phyloP scores from a whole-genome alignment of 2,797 vertebrate species.

The Epinephelus coioides region DNA sequence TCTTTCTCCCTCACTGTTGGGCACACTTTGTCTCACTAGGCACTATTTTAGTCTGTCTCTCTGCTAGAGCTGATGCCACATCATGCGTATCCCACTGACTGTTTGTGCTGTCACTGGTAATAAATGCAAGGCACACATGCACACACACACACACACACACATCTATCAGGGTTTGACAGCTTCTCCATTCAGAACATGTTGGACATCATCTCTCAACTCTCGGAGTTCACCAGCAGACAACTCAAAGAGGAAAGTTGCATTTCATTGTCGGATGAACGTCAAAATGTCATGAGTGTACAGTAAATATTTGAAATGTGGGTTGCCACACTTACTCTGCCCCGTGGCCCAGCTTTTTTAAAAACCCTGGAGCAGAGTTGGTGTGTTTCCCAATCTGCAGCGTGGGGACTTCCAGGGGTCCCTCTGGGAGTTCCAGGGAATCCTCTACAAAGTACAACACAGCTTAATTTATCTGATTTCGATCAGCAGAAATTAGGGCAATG shows the following conservation, averaged over 20 bases:
- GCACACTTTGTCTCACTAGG: slow-evolving; percentile 68
- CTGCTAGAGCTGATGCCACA: slow-evolving; percentile 64
- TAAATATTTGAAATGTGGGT: slow-evolving; percentile 46
- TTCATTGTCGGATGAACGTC: slow-evolving; percentile 44
- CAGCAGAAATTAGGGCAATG: slow-evolving; percentile 40
- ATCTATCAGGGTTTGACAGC: slow-evolving; percentile 70
- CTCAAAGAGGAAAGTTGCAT: slow-evolving; percentile 38
- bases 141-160: neutral
- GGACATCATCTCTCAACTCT: neutral
- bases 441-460: slow-evolving; percentile 32
- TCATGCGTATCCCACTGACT: slow-evolving; percentile 62
- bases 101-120: slow-evolving; percentile 59
- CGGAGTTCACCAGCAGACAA: slow-evolving; percentile 17
- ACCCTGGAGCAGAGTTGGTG: slow-evolving; percentile 12
- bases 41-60: slow-evolving; percentile 64
- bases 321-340: neutral
- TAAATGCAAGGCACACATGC: slow-evolving; percentile 40
- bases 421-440: slow-evolving; percentile 44
- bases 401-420: slow-evolving; percentile 36
- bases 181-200: slow-evolving; percentile 49
- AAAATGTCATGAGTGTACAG: neutral
- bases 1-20: slow-evolving; percentile 47
- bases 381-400: neutral
- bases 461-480: slow-evolving; percentile 50
- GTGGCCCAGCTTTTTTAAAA: slow-evolving; percentile 1